These are phyloP conservation scores for Autographa gamma DNA, from an alignment of 2,888 invertebrate species.

Conservation along the genomic window DNA sequence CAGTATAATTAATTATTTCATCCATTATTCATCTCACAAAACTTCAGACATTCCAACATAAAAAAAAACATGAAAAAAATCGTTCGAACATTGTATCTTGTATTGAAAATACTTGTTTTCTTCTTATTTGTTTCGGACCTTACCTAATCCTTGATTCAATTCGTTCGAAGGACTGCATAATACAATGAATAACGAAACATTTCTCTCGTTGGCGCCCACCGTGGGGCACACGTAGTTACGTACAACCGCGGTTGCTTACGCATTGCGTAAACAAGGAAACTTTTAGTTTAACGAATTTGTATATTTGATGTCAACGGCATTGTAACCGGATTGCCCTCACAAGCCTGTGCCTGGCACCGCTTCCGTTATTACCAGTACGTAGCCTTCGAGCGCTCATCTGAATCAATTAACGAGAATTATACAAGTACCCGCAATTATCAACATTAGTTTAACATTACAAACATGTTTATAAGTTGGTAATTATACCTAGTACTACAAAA, in stretches of 20 bases:
- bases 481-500: no score
- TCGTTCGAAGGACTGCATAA: constrained; percentile 33
- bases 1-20: no score
- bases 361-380: constrained; percentile 46
- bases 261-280: constrained; percentile 61
- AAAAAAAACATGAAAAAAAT: no score
- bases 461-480: no score
- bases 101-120: background rate
- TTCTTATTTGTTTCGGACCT: background rate
- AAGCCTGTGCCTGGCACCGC: constrained; percentile 60
- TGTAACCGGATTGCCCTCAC: constrained; percentile 43
- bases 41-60: no score
- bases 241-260: constrained; percentile 34
- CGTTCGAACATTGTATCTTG: background rate
- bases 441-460: no score
- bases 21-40: no score
- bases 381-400: constrained; percentile 62
- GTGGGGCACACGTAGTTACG: constrained; percentile 22
- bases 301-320: constrained; percentile 59
- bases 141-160: background rate
- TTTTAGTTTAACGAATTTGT: constrained; percentile 61
- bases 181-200: constrained; percentile 33
- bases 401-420: constrained; percentile 56
- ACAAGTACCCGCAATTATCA: constrained; percentile 9
- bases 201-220: constrained; percentile 47